Evolutionary conservation across 2,113 vertebrate species (phyloP).

Genomic region (Bubo blakistoni): DNA sequence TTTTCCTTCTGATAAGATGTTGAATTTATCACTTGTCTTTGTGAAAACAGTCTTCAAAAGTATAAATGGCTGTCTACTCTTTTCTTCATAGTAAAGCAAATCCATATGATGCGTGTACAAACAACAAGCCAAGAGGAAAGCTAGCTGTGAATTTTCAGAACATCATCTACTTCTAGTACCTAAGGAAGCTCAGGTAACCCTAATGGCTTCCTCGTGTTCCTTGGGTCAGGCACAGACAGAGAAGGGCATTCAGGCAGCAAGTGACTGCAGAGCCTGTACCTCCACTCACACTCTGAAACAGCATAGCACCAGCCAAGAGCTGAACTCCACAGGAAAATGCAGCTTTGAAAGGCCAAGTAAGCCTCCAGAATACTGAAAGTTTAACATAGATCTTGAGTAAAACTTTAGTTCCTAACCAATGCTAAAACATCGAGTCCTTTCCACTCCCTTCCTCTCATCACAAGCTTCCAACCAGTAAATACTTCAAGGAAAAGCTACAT

Average conservation of each 20-base stretch:
- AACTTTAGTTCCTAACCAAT: neutral
- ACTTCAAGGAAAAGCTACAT: neutral
- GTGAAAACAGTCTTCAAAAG: neutral
- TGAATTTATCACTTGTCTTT: neutral
- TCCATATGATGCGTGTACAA: fast-evolving
- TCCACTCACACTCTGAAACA: neutral
- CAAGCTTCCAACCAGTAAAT: neutral
- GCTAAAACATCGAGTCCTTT: neutral
- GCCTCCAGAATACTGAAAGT: neutral
- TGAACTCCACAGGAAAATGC: neutral
- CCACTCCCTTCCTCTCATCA: neutral
- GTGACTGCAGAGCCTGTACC: neutral
- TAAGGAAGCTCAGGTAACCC: neutral
- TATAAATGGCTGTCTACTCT: neutral
- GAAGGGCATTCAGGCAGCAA: neutral
- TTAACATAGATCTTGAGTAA: neutral
- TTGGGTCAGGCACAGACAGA: neutral
- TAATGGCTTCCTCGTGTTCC: neutral
- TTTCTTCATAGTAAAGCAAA: neutral
- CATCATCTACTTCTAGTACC: neutral
- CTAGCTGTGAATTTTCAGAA: neutral
- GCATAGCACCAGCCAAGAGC: neutral
- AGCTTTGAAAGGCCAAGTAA: neutral
- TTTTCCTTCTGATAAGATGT: neutral
- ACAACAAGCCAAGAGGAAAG: neutral